Percentiles rank a stretch among this genome's conserved stretches.
Evolutionary conservation across 1,140 invertebrate genomes (phyloP).

Genomic region (Papilio xuthus): DNA sequence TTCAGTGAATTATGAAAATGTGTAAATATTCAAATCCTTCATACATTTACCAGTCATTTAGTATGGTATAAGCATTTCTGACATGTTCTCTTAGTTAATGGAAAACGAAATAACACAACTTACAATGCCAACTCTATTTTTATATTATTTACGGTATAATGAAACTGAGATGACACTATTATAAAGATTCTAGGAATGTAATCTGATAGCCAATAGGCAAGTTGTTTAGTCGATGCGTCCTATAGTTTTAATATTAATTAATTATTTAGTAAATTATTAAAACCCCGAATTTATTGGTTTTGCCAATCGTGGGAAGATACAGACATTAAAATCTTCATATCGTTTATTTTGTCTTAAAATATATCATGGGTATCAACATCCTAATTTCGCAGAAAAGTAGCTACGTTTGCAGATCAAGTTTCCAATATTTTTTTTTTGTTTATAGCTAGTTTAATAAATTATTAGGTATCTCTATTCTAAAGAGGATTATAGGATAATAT

Average conservation of each 20-base stretch:
- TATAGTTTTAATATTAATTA: neutral
- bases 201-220: neutral
- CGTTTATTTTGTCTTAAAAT: neutral
- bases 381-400: neutral
- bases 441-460: no score
- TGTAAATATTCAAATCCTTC: neutral
- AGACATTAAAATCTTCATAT: constrained; percentile 1
- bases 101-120: neutral
- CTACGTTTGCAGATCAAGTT: neutral
- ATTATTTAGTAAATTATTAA: constrained; percentile 1
- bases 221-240: neutral
- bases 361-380: neutral
- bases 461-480: no score
- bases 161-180: neutral
- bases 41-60: neutral
- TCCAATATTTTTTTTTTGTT: neutral
- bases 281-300: neutral
- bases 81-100: neutral
- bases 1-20: neutral
- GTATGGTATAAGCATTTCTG: neutral
- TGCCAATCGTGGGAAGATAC: neutral
- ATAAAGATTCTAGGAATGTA: neutral
- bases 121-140: no score
- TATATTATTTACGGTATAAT: neutral
- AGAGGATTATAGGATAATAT: no score